Conservation (phyloP, 2,113 vertebrate genomes). For the Rynchops niger region DNA sequence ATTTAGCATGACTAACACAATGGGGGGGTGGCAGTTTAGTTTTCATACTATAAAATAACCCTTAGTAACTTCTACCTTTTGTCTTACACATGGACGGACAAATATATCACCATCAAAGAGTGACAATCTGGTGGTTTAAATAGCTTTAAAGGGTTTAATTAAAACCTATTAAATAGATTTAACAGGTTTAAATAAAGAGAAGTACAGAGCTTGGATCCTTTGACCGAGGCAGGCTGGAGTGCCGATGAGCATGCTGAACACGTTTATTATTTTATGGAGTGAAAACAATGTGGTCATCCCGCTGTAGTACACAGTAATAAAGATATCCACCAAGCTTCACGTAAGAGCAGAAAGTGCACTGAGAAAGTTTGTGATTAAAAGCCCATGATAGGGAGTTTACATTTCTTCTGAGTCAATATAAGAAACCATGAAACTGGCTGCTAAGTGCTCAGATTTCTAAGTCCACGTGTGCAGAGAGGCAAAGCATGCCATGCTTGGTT, state of each 20-base stretch:
- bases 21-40: not conserved
- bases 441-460: not conserved
- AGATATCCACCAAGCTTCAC: not conserved
- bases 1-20: conserved; percentile 10
- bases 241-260: conserved; percentile 22
- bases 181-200: conserved; percentile 36
- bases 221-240: conserved; percentile 3
- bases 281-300: not conserved
- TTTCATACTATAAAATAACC: not conserved
- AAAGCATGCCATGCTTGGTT: not conserved
- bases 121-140: conserved; percentile 17
- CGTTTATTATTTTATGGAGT: conserved; percentile 6
- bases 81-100: not conserved
- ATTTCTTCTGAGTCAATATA: not conserved
- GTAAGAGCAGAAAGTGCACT: not conserved
- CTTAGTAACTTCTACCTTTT: conserved; percentile 7
- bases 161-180: conserved; percentile 35
- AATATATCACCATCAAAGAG: conserved; percentile 2
- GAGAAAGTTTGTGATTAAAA: not conserved
- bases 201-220: not conserved
- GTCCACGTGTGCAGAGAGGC: not conserved
- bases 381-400: not conserved
- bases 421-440: not conserved
- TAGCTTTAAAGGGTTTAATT: conserved; percentile 38
- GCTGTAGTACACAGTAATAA: not conserved